Conservation (phyloP, 2,797 vertebrate genomes). For the Parambassis ranga region DNA sequence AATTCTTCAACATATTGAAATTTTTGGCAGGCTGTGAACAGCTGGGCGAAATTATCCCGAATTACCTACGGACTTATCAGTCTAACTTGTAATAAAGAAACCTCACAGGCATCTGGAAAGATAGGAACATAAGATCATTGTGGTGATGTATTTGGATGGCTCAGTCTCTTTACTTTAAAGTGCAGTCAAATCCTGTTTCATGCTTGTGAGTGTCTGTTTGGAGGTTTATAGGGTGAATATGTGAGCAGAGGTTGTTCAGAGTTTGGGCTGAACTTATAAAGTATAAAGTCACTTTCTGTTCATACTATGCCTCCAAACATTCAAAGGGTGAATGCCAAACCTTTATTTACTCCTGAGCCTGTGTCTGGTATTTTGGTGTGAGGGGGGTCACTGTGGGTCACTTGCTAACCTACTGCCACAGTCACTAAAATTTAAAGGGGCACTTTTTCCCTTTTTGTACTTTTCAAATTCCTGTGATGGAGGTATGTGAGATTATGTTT, state of each 20-base stretch:
- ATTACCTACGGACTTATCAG: constrained; percentile 13
- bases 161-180: constrained; percentile 1
- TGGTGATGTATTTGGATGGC: not conserved
- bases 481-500: constrained; percentile 61
- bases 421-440: constrained; percentile 64
- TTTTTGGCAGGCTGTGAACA: not conserved
- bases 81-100: constrained; percentile 3
- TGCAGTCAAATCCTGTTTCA: constrained; percentile 4
- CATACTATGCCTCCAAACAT: constrained; percentile 42
- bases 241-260: constrained; percentile 13
- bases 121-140: too few relatives aligned
- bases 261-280: constrained; percentile 24
- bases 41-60: constrained; percentile 26
- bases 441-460: constrained; percentile 24
- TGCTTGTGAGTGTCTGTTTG: not conserved
- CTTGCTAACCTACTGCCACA: constrained; percentile 50
- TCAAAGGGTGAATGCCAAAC: constrained; percentile 63
- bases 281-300: constrained; percentile 47
- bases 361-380: constrained; percentile 73
- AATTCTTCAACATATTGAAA: constrained; percentile 9
- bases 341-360: constrained; percentile 76
- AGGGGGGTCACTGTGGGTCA: constrained; percentile 72
- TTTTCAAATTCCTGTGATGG: constrained; percentile 39
- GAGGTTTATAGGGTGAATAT: not conserved
- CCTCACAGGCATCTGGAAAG: too few relatives aligned